Evolutionary conservation across 35 echinoderm and acorn worm species (phyloP).

Genomic region (Lytechinus pictus): DNA sequence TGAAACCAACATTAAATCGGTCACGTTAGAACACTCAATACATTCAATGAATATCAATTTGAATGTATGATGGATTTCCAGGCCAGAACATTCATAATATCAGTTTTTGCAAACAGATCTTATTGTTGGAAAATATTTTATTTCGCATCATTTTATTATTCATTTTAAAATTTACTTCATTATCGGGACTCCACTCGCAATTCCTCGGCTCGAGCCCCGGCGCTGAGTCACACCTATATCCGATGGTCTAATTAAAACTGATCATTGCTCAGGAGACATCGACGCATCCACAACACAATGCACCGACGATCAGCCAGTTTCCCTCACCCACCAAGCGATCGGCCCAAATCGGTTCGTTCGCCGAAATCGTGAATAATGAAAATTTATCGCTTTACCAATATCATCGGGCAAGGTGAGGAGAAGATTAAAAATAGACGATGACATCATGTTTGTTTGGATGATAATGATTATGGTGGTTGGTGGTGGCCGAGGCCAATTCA

Average conservation of each 20-base stretch:
- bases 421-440: background rate
- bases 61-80: too few relatives aligned
- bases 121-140: background rate
- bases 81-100: too few relatives aligned
- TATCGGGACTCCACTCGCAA: background rate
- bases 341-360: background rate
- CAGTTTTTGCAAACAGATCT: too few relatives aligned
- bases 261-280: background rate
- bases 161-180: background rate
- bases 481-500: background rate
- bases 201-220: background rate
- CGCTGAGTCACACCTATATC: background rate
- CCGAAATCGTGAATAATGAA: background rate
- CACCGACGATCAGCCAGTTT: background rate
- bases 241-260: conserved; percentile 12
- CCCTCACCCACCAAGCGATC: background rate
- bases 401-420: background rate
- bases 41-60: too few relatives aligned
- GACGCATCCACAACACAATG: background rate
- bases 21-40: too few relatives aligned
- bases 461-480: background rate
- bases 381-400: conserved; percentile 13
- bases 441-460: background rate
- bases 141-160: background rate
- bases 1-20: too few relatives aligned